These are phyloP conservation scores for Ricordea florida DNA, from an alignment of 92 coral and sea anemone species.

Conservation along the genomic window DNA sequence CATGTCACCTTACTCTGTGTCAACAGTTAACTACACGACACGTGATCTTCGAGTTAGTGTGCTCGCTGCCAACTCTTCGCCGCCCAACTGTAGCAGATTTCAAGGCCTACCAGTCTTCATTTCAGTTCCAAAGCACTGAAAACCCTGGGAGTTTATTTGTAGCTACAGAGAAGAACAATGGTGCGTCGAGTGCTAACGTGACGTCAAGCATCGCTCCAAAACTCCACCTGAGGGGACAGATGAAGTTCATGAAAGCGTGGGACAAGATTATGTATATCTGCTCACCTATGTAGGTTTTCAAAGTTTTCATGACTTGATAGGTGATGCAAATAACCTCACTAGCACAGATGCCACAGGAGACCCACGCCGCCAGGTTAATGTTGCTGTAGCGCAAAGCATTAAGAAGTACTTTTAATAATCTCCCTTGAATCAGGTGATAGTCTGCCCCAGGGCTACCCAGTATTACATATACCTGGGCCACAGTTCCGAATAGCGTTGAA, in stretches of 20 bases:
- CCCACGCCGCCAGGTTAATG: too few species aligned
- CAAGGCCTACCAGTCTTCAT: neutral
- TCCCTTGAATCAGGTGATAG: too few species aligned
- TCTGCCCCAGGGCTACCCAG: too few species aligned
- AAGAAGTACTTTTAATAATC: too few species aligned
- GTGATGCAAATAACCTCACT: too few species aligned
- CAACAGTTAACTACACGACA: slow-evolving; percentile 77
- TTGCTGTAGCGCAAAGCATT: too few species aligned
- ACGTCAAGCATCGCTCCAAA: slow-evolving; percentile 37
- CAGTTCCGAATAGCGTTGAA: too few species aligned
- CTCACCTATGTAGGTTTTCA: slow-evolving; percentile 77
- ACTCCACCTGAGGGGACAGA: slow-evolving; percentile 77
- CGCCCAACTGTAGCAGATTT: slow-evolving; percentile 30
- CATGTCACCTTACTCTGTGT: too few species aligned
- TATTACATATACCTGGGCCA: too few species aligned
- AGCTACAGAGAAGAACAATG: slow-evolving; percentile 22
- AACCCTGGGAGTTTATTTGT: slow-evolving; percentile 12
- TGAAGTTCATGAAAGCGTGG: slow-evolving; percentile 79
- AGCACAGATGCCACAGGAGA: too few species aligned
- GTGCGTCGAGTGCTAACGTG: neutral
- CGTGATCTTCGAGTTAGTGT: slow-evolving; percentile 77
- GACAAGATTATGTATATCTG: slow-evolving; percentile 79
- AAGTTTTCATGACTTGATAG: neutral
- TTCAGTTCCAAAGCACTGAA: neutral
- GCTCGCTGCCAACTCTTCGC: slow-evolving; percentile 68